phyloP scores from a whole-genome alignment of 2,888 invertebrate species.

The Agriotes lineatus region DNA sequence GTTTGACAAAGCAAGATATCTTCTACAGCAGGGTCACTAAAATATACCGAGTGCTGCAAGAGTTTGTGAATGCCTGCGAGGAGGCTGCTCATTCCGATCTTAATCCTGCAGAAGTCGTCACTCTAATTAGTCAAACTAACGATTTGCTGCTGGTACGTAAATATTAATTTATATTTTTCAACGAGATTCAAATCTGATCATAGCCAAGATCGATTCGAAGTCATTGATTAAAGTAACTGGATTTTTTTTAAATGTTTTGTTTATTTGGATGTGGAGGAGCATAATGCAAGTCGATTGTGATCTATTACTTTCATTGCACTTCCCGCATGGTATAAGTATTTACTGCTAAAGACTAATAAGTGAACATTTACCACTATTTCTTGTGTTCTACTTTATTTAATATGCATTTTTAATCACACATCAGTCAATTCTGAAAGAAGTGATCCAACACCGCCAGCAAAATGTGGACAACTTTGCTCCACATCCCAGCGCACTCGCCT shows the following conservation, averaged over 20 bases:
- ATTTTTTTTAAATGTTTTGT: no score
- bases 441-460: slow-evolving; percentile 73
- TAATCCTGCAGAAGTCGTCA: slow-evolving; percentile 70
- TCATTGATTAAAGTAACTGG: no score
- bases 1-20: slow-evolving; percentile 78
- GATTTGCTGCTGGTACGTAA: slow-evolving; percentile 69
- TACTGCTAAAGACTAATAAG: no score
- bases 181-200: no score
- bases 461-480: slow-evolving; percentile 69
- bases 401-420: background rate
- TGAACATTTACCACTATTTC: no score
- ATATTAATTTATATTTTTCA: slow-evolving; percentile 32
- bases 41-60: slow-evolving; percentile 75
- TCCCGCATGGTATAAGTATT: no score
- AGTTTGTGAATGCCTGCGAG: slow-evolving; percentile 72
- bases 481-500: slow-evolving; percentile 59
- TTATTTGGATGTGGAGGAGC: no score
- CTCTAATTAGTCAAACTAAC: slow-evolving; percentile 70
- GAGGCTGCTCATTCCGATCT: slow-evolving; percentile 73
- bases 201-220: no score
- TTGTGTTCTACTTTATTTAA: no score
- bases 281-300: no score
- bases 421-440: slow-evolving; percentile 76
- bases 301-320: no score
- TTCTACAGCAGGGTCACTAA: slow-evolving; percentile 80